Base-by-base conservation (phyloP, 2,113 vertebrate species). In the Azemiops feae region DNA sequence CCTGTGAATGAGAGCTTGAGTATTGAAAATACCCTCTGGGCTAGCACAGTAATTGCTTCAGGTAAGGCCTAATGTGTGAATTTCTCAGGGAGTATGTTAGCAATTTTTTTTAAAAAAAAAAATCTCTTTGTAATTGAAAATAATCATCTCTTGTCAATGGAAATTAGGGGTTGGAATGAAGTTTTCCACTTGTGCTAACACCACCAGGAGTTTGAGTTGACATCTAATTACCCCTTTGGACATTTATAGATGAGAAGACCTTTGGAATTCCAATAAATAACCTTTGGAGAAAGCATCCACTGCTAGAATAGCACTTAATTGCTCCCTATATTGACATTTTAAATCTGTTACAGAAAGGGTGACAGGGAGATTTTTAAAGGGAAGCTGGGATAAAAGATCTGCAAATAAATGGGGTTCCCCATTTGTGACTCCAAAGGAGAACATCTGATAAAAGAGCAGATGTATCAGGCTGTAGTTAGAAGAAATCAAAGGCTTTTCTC, bases 21-120 rank as follows among this genome's bases (percentile, higher is more conserved):
- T 96, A 99, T 99, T 9, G 99, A 99, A 96, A 99, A 99, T 97
- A 99, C 99, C 0, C 97, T 99, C 5, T 99, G 99, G 99, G 99
- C 99, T 34, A 99, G 99, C 98, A 99, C 99, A 0, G 99, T 99
- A 81, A 97, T 99, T 4, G 99, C 99, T 39, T 99, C 99, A 93
- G 99, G 99, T 99, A 97, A 96, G 97, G 81, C 45, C 30, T 0
- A 0, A 89, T 0, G 0, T n/a, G 0, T 58, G 25, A 6, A 52
- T 55, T 20, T 2, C 45, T 6, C 10, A 91, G 94, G 94, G 95
- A 96, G 93, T 95, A 94, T 98, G 97, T 96, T 97, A 98, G 89
- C 97, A 97, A 97, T 98, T 97, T 93, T 97, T 95, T 89, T 5
- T 8, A 0, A n/a, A 93, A 87, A 87, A 95, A 95, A 94, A 93